Evolutionary conservation across 2,888 invertebrate genomes (phyloP), one percentile per base, ranked within the genome.

Genomic region (Drosophila acutilabella): DNA sequence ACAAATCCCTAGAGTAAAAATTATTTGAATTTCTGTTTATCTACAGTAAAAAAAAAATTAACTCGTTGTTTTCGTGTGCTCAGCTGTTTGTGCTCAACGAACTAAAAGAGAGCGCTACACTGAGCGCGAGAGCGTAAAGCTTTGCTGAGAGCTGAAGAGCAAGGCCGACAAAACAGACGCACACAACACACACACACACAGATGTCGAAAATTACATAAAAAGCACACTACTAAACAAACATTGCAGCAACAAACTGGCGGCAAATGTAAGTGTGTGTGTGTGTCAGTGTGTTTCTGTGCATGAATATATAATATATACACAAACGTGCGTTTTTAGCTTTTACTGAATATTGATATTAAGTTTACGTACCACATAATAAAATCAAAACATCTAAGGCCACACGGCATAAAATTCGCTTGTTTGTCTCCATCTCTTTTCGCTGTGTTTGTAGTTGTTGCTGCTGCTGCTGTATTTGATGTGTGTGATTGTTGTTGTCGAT

Each of bases 341-440:
- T 18, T 40, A 54, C 26, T 64, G 38, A 13, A 5, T 33, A 20
- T 14, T 41, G 14, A 20, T 53, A 51, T 61, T 50, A 13, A 14
- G 14, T 45, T 36, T 30, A 94, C 95, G 95, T 93, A 96, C 96
- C 95, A 90, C 95, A 93, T 89, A 95, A 93, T 68, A 96, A 90
- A 84, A 96, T 94, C 67, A 93, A 85, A 85, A 95, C 93, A 93
- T 96, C 96, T 90, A 95, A 92, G 77, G 94, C 90, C 80, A 96
- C 93, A 93, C 96, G 96, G 88, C 94, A 93, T 87, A 95, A 90
- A 86, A 95, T 93, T 61, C 91, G 80, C 71, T 90, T 92, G 64
- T 91, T 92, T 52, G 89, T 90, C 64, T 92, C 92, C 92, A 92
- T 92, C n/a, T 74, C 58, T 67, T 50, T 77, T 14, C 23, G 42